phyloP scores from a whole-genome alignment of 2,797 vertebrate genomes.

The Gephyroberyx darwinii region DNA sequence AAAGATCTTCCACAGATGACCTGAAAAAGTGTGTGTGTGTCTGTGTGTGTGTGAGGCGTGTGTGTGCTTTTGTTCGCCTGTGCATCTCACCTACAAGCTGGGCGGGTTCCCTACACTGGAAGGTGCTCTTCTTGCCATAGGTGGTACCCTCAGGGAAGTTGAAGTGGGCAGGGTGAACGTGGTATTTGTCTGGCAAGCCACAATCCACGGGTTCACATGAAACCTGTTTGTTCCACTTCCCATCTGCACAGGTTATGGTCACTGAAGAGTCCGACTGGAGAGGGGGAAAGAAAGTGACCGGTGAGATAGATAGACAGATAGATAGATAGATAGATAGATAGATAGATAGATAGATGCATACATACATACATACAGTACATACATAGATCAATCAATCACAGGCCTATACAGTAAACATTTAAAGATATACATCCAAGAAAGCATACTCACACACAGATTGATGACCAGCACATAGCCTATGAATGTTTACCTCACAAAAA shows the following conservation, averaged over 20 bases:
- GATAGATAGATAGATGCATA: neutral
- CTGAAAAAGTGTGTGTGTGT: conserved; percentile 10
- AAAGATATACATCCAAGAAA: neutral
- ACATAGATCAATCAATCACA: neutral
- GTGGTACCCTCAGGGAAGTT: conserved; percentile 92
- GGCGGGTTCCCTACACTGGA: conserved; percentile 91
- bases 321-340: conserved; percentile 7
- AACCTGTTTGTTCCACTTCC: conserved; percentile 97
- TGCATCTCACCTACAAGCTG: conserved; percentile 88
- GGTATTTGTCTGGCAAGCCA: conserved; percentile 92
- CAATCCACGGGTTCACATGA: conserved; percentile 96
- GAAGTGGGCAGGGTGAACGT: conserved; percentile 92
- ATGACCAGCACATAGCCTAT: conserved; percentile 29
- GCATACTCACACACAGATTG: conserved; percentile 16
- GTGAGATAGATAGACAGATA: neutral
- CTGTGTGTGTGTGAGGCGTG: neutral
- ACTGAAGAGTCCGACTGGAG: conserved; percentile 85
- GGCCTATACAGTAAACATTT: neutral
- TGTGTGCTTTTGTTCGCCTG: neutral
- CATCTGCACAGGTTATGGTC: conserved; percentile 91
- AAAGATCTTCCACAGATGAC: conserved; percentile 5
- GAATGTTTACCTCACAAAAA: conserved; percentile 58
- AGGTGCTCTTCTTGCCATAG: conserved; percentile 91
- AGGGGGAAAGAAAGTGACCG: conserved; percentile 14
- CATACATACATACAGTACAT: neutral